Conservation (phyloP, 2,888 invertebrate species). For the Tanypteryx hageni region DNA sequence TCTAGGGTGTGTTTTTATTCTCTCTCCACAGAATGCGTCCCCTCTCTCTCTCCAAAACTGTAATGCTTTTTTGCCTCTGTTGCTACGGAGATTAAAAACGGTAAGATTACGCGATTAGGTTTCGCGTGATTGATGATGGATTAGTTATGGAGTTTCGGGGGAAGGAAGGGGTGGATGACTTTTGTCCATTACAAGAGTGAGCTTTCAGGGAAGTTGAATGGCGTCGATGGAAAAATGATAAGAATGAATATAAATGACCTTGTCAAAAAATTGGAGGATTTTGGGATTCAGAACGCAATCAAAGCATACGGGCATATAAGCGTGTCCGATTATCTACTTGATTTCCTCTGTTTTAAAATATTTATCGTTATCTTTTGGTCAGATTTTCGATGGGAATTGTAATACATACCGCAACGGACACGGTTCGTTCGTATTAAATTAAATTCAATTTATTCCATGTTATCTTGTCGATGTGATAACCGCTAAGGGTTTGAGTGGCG, state of each 20-base stretch:
- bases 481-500: too few relatives aligned
- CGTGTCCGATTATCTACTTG: background rate
- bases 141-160: background rate
- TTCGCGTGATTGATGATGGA: background rate
- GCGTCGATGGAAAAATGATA: background rate
- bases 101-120: background rate
- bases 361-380: background rate
- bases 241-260: background rate
- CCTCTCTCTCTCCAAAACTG: too few relatives aligned
- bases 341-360: background rate
- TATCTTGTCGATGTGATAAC: background rate
- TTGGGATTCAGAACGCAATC: background rate
- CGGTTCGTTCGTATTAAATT: background rate
- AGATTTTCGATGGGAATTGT: background rate
- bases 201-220: background rate
- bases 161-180: background rate
- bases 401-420: background rate
- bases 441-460: background rate
- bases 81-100: background rate
- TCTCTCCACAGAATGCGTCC: too few relatives aligned
- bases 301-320: background rate
- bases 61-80: too few relatives aligned
- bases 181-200: background rate
- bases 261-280: background rate
- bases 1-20: background rate